These are phyloP conservation scores for Dryoscopus gambensis DNA, from an alignment of 2,113 vertebrate genomes.

Conservation along the genomic window DNA sequence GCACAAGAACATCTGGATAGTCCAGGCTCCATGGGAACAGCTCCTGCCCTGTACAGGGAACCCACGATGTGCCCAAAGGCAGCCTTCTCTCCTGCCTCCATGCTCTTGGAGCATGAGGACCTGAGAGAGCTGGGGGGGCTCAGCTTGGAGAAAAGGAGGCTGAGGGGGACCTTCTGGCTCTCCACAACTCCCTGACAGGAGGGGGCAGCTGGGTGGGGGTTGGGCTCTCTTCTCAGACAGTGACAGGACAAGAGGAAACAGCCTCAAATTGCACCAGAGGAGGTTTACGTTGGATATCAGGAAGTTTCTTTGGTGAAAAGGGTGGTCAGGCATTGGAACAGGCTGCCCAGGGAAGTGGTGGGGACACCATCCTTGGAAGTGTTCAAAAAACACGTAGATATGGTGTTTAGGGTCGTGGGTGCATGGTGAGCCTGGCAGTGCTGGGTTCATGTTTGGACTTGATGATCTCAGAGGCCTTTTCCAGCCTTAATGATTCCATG, in stretches of 20 bases:
- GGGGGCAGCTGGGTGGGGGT: background rate
- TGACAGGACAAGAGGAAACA: background rate
- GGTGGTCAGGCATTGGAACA: background rate
- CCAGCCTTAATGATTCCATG: background rate
- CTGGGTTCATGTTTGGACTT: background rate
- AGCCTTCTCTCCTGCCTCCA: background rate
- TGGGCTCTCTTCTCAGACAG: fast-evolving
- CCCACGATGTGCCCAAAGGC: background rate
- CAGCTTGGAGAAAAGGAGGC: background rate
- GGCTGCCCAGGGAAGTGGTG: background rate
- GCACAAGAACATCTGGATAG: background rate
- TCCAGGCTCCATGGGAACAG: background rate
- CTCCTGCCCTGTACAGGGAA: background rate
- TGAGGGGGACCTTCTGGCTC: background rate
- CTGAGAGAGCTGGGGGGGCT: background rate
- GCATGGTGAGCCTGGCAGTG: background rate
- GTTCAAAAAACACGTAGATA: background rate
- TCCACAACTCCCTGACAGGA: background rate
- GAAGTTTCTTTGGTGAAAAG: background rate
- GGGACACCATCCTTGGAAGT: background rate
- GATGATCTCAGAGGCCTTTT: background rate
- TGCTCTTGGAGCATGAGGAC: background rate
- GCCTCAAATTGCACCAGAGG: background rate
- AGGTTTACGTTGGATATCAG: background rate
- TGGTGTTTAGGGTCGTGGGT: fast-evolving